Percentiles rank a stretch among this genome's conserved stretches.
phyloP scores from a whole-genome alignment of 2,888 invertebrate species.

The Slavum lentiscoides region DNA sequence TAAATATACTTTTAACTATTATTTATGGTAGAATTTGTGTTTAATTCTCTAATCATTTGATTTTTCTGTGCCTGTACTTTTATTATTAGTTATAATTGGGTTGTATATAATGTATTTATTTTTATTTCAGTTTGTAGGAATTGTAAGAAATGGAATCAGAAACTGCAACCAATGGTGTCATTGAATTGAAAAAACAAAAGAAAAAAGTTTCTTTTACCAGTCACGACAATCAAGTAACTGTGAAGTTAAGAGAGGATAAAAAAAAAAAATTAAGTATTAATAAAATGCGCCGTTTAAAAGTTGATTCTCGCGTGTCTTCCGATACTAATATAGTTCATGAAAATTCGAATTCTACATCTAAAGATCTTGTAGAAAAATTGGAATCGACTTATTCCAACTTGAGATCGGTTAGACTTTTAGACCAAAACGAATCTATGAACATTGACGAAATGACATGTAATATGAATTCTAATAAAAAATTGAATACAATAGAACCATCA shows the following conservation, averaged over 20 bases:
- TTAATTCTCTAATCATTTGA: too few species aligned
- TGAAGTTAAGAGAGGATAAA: background rate
- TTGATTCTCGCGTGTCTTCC: background rate
- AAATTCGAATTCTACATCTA: constrained; percentile 12
- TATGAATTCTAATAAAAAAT: background rate
- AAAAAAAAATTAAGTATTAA: background rate
- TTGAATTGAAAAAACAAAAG: background rate
- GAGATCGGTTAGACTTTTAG: background rate
- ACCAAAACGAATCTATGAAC: background rate
- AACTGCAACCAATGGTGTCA: background rate
- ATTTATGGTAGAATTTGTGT: too few species aligned
- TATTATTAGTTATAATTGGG: background rate
- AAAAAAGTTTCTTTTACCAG: background rate
- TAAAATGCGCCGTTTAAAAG: background rate
- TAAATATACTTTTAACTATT: too few species aligned
- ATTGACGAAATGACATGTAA: background rate
- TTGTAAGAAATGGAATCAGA: constrained; percentile 15
- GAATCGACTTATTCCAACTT: background rate
- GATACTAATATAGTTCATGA: background rate
- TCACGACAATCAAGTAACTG: background rate
- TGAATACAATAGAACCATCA: background rate
- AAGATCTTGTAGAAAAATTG: background rate
- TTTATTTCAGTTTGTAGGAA: constrained; percentile 15
- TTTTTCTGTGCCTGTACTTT: too few species aligned
- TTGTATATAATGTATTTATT: background rate